phyloP scores from a whole-genome alignment of 2,113 vertebrate species.

The Brachyistius frenatus region DNA sequence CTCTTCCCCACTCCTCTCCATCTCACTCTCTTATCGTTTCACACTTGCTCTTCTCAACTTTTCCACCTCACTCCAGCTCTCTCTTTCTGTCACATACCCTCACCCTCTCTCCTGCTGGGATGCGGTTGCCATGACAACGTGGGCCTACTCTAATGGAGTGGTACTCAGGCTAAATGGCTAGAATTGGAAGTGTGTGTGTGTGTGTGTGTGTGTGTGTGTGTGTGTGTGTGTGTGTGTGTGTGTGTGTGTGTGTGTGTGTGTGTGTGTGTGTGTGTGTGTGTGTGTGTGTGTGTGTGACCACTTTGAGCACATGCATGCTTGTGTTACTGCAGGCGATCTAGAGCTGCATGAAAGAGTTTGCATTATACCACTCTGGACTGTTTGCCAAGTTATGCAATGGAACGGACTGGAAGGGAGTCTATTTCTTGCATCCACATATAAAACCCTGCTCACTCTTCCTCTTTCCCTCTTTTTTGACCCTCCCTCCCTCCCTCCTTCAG shows the following conservation, averaged over 20 bases:
- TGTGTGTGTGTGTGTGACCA: no score
- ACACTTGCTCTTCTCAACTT: conserved; percentile 44
- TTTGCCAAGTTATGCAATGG: conserved; percentile 14
- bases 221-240: neutral
- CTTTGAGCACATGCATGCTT: conserved; percentile 14
- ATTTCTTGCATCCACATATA: conserved; percentile 1
- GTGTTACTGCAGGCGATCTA: conserved; percentile 38
- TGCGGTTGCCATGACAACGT: conserved; percentile 61
- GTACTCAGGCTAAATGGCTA: conserved; percentile 68
- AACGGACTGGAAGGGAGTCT: neutral
- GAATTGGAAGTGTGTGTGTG: conserved; percentile 40
- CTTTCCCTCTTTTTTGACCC: neutral
- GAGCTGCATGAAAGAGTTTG: conserved; percentile 23
- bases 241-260: neutral
- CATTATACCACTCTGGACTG: conserved; percentile 16
- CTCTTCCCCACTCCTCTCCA: neutral
- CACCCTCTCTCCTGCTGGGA: conserved; percentile 43
- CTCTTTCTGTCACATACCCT: conserved; percentile 20
- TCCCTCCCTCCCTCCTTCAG: neutral
- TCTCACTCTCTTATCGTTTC: neutral
- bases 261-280: no score
- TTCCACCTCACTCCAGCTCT: conserved; percentile 29
- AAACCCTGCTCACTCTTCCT: neutral
- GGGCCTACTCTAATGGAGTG: conserved; percentile 57
- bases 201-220: conserved; percentile 3